Evolutionary conservation across 2,797 vertebrate genomes (phyloP), one percentile per base, ranked within the genome.

Genomic region (Danio choprae): DNA sequence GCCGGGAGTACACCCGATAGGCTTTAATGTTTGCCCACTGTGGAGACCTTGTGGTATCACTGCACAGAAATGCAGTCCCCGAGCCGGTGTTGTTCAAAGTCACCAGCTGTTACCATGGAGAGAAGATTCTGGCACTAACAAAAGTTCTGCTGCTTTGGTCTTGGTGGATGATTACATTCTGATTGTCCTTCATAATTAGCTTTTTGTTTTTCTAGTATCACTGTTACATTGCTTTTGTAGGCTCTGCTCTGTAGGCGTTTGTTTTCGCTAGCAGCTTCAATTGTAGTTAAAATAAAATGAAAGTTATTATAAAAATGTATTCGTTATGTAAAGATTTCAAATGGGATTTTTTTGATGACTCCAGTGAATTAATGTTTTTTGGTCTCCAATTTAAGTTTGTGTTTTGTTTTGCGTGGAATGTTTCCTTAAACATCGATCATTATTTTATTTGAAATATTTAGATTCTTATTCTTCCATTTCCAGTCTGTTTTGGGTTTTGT

Each of bases 1-100:
- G 38, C 71, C 84, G 91, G 90, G 90, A 87, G 87, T 90, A 90
- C 92, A 91, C 89, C 85, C 74, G 90, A 93, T 91, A 83, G 88
- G 88, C 89, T 92, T 89, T 91, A 90, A 91, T 92, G 88, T 88
- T 90, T 90, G 88, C 87, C 74, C 83, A 83, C 87, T 84, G 67
- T 81, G 83, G 85, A 88, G 86, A 88, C 88, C 82, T 81, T 86
- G 88, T 89, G 86, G 89, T 89, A 91, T 93, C 91, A 89, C 59
- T 48, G 81, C 70, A 87, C 86, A 89, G 86, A 91, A 92, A 92
- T 92, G 90, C 87, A 81, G 86, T 86, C 74, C 73, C 71, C 60
- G 77, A 86, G 83, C 82, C 86, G 74, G 84, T 90, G 90, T 93
- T 91, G 90, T 90, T 86, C 6, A 89, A 77, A 83, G 86, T 88